phyloP scores from a whole-genome alignment of 2,797 vertebrate species.

The Rhabdophis nuchalis region DNA sequence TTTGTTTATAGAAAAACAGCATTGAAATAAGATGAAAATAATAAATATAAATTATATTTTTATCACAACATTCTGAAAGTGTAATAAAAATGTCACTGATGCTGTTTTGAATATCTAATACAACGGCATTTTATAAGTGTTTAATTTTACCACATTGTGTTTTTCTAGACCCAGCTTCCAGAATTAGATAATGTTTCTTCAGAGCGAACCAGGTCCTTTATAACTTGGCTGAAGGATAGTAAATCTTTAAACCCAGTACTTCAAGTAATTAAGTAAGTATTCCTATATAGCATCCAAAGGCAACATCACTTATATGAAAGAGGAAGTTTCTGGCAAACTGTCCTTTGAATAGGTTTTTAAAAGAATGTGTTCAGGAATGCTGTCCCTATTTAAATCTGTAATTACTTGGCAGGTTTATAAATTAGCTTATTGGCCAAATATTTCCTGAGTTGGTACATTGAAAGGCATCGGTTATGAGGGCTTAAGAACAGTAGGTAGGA shows the following conservation, averaged over 20 bases:
- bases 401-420: background rate
- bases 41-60: background rate
- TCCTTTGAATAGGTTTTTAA: background rate
- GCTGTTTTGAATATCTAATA: background rate
- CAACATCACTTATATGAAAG: background rate
- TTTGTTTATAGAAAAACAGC: background rate
- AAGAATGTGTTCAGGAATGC: background rate
- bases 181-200: constrained; percentile 85
- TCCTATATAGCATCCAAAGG: background rate
- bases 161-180: constrained; percentile 82
- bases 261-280: constrained; percentile 87
- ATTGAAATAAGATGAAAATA: background rate
- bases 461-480: background rate
- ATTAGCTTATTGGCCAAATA: background rate
- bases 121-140: background rate
- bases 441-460: background rate
- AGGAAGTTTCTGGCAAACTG: background rate
- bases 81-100: background rate
- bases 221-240: constrained; percentile 90
- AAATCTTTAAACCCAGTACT: constrained; percentile 81
- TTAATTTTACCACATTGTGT: background rate
- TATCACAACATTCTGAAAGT: background rate
- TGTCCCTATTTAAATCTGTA: background rate
- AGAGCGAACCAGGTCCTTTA: constrained; percentile 82
- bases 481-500: background rate